Percentiles rank a stretch among this genome's conserved stretches.
phyloP scores from a whole-genome alignment of 2,797 vertebrate genomes.

The Chaenodraco wilsoni region DNA sequence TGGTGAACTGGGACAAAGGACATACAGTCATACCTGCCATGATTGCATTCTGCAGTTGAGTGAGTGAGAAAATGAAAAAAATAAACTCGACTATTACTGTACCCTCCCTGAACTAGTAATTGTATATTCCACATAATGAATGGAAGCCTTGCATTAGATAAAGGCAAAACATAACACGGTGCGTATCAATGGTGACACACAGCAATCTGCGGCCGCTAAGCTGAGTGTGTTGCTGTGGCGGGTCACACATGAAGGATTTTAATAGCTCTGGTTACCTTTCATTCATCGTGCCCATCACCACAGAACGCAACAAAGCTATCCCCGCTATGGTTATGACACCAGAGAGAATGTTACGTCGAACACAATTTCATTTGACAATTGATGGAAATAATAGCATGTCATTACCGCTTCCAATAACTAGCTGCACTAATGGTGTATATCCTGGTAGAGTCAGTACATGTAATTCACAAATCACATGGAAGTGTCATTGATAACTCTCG shows the following conservation, averaged over 20 bases:
- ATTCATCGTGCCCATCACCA: constrained; percentile 68
- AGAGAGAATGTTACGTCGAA: constrained; percentile 67
- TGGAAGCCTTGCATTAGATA: constrained; percentile 54
- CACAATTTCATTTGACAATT: constrained; percentile 73
- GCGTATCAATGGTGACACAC: constrained; percentile 62
- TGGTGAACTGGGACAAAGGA: constrained; percentile 1
- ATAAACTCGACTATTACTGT: constrained; percentile 6
- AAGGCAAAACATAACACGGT: constrained; percentile 35
- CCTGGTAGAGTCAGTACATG: constrained; percentile 40
- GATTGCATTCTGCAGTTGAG: constrained; percentile 23
- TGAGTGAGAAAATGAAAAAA: constrained; percentile 38
- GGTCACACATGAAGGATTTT: constrained; percentile 81
- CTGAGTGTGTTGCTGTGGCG: constrained; percentile 53
- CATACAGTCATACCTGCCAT: constrained; percentile 21
- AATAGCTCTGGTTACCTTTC: constrained; percentile 77
- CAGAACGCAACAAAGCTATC: constrained; percentile 72
- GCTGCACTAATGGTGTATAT: constrained; percentile 41
- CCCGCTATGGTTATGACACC: constrained; percentile 58
- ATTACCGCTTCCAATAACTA: constrained; percentile 42
- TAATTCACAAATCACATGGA: constrained; percentile 51
- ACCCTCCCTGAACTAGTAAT: constrained; percentile 10
- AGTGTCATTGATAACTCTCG: constrained; percentile 29
- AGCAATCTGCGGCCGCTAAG: constrained; percentile 59
- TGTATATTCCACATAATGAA: constrained; percentile 50
- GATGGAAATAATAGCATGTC: constrained; percentile 74